These are phyloP conservation scores for Brassicogethes aeneus DNA, from an alignment of 2,888 invertebrate genomes.

Conservation along the genomic window DNA sequence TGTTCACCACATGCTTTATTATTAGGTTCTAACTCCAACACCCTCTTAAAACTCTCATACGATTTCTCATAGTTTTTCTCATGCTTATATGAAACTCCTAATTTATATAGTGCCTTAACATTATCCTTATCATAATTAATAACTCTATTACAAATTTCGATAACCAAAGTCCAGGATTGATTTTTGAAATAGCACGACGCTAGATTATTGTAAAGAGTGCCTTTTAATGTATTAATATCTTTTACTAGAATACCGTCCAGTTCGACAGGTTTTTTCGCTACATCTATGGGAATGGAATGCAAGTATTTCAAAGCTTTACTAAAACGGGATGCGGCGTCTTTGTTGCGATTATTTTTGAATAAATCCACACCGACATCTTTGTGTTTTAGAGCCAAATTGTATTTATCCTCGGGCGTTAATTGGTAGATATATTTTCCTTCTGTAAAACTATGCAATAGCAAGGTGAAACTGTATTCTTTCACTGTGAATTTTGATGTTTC, in stretches of 20 bases:
- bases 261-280: constrained; percentile 39
- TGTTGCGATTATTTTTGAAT: constrained; percentile 51
- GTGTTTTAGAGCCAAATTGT: constrained; percentile 38
- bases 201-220: constrained; percentile 70
- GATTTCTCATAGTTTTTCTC: constrained; percentile 60
- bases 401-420: constrained; percentile 38
- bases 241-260: constrained; percentile 43
- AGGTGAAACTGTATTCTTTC: constrained; percentile 26
- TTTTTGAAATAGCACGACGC: constrained; percentile 70
- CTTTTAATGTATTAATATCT: constrained; percentile 51
- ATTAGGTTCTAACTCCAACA: constrained; percentile 51
- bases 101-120: constrained; percentile 45
- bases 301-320: constrained; percentile 65
- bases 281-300: constrained; percentile 50
- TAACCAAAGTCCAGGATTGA: constrained; percentile 55
- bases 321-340: constrained; percentile 67
- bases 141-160: constrained; percentile 50
- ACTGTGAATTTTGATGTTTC: constrained; percentile 43
- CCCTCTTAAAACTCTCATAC: constrained; percentile 47
- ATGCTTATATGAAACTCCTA: constrained; percentile 44
- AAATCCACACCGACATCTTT: constrained; percentile 50
- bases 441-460: constrained; percentile 36
- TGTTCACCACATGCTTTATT: constrained; percentile 55
- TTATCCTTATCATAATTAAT: constrained; percentile 36
- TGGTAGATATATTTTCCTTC: constrained; percentile 40